Evolutionary conservation across 35 echinoderm and acorn worm species (phyloP), one percentile per base, ranked within the genome.

Genomic region (Anneissia japonica): DNA sequence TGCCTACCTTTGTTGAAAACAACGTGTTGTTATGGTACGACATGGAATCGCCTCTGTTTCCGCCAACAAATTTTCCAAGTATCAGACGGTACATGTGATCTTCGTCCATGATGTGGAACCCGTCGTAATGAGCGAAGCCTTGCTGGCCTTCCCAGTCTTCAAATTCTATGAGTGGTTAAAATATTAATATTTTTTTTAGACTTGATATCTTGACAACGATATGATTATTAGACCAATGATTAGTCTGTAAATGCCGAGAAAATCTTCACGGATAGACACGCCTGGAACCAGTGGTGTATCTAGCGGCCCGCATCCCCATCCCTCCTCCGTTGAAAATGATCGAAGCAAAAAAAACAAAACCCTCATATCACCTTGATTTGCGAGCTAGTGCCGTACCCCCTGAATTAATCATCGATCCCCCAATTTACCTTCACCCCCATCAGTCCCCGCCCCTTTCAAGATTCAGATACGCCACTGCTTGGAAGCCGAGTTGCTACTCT

Each of bases 1-100:
- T 77, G 17, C 2, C 35, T 90, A 96, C 93, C 45, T 78, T 38
- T 30, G 94, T 97, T 30, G 89, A 89, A 81, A 97, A 97, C 41
- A 79, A 38, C 5, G 84, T 85, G 37, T 87, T 89, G 74, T 93
- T 92, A 72, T 97, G 94, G 72, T 97, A 97, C 12, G 94, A 87
- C 31, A 97, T 43, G 0, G 91, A 84, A 80, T 97, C 87, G 6
- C 94, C 94, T 34, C 87, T 75, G 38, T 97, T 93, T 17, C 94
- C 94, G 5, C 45, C 88, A 38, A 87, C 64, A 82, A 81, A 97
- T 32, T 93, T 83, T 0, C 91, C 95, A 17, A 97, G 81, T 0
- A 38, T 30, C 64, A 93, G 55, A 28, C 88, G 79, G 36, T 89
- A 97, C 30, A 90, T 86, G 76, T 88, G 56, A 4, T 46, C 82